phyloP scores from a whole-genome alignment of 2,888 invertebrate species.

The Crioceris asparagi region DNA sequence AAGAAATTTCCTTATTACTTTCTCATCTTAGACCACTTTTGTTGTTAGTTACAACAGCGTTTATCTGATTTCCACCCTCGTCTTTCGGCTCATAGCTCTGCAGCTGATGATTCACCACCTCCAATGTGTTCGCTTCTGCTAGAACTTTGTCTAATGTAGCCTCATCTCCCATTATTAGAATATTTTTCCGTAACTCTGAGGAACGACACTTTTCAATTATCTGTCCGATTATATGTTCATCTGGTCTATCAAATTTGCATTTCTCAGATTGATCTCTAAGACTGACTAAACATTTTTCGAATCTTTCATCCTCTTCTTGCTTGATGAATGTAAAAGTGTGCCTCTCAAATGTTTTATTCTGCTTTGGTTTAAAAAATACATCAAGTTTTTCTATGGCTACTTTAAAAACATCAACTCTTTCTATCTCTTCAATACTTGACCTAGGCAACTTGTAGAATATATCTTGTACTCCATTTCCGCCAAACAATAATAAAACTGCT shows the following conservation, averaged over 20 bases:
- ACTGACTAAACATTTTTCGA: slow-evolving; percentile 24
- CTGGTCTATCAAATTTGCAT: too few species aligned
- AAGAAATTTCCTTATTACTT: too few species aligned
- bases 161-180: too few species aligned
- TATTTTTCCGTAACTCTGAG: too few species aligned
- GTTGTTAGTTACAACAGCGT: neutral
- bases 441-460: slow-evolving; percentile 19
- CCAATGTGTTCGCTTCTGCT: neutral
- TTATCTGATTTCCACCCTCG: neutral
- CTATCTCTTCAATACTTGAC: slow-evolving; percentile 5
- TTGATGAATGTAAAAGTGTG: slow-evolving; percentile 9
- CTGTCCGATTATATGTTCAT: too few species aligned
- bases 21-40: neutral
- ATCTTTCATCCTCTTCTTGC: slow-evolving; percentile 24
- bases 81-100: neutral
- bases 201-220: too few species aligned
- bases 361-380: slow-evolving; percentile 15
- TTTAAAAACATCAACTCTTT: slow-evolving; percentile 11
- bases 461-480: slow-evolving; percentile 17
- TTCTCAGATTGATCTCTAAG: slow-evolving; percentile 14
- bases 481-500: slow-evolving; percentile 14
- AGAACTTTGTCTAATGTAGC: neutral
- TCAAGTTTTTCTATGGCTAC: slow-evolving; percentile 18
- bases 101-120: neutral
- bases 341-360: neutral